Evolutionary conservation across 2,113 vertebrate species (phyloP).

Genomic region (Microcebus jonahi): DNA sequence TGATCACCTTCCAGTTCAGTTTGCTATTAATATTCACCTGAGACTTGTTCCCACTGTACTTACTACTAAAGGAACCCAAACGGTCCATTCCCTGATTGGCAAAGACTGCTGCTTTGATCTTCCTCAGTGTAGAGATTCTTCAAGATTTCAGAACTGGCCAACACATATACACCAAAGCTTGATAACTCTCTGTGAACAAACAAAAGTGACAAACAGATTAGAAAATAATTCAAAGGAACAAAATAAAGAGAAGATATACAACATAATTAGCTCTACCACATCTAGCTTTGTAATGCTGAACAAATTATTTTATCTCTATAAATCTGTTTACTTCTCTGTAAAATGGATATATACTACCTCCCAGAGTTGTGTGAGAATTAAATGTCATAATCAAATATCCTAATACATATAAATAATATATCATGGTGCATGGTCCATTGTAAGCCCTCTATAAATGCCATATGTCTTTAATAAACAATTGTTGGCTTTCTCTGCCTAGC

Average conservation of each 20-base stretch:
- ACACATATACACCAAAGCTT: neutral
- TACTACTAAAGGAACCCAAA: constrained; percentile 94
- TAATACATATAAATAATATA: neutral
- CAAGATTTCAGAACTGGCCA: neutral
- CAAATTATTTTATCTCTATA: constrained; percentile 6
- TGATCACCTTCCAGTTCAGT: neutral
- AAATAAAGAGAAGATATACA: neutral
- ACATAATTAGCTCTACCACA: neutral
- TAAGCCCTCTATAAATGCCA: neutral
- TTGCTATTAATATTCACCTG: constrained; percentile 10
- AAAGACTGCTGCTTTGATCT: neutral
- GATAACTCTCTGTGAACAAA: constrained; percentile 36
- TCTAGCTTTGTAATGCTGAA: constrained; percentile 13
- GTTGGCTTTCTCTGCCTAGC: neutral
- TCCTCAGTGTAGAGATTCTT: neutral
- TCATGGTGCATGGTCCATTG: neutral
- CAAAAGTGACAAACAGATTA: constrained; percentile 31
- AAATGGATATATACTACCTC: neutral
- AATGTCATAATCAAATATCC: neutral
- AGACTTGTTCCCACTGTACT: constrained; percentile 79
- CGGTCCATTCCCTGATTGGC: constrained; percentile 88
- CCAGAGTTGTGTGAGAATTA: neutral
- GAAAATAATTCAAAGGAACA: constrained; percentile 40
- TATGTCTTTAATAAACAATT: neutral
- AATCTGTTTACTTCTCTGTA: neutral